A percentile compares a stretch with the other conserved stretches of the same genome.
phyloP scores from a whole-genome alignment of 2,797 vertebrate species.

The Okamejei kenojei region DNA sequence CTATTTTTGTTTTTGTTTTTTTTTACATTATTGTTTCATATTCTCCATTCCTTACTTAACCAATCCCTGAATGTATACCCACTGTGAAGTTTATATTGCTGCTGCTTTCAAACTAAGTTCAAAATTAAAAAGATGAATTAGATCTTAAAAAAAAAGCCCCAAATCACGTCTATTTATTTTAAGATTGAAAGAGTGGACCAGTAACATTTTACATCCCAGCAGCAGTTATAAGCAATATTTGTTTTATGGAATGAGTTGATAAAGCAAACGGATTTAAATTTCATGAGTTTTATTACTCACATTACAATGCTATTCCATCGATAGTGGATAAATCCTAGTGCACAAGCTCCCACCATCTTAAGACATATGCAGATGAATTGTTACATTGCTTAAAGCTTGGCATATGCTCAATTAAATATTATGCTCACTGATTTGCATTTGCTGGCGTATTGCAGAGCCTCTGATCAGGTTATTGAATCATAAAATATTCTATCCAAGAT shows the following conservation, averaged over 20 bases:
- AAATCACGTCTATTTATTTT: neutral
- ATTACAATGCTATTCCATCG: neutral
- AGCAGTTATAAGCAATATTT: neutral
- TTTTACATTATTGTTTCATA: neutral
- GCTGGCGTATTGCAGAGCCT: neutral
- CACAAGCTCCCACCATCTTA: neutral
- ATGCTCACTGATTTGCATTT: neutral
- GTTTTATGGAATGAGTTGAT: neutral
- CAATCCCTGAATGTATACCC: neutral
- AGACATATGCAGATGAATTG: neutral
- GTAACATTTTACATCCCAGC: too few species aligned
- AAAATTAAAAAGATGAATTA: neutral
- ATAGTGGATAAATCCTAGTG: neutral
- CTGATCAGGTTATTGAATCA: neutral
- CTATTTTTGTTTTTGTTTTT: too few species aligned
- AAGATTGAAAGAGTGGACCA: neutral
- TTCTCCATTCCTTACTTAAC: neutral
- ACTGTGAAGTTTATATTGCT: neutral
- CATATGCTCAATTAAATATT: neutral
- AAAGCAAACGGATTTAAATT: neutral
- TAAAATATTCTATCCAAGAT: neutral
- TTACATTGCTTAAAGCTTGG: neutral
- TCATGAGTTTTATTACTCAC: neutral
- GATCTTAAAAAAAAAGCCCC: neutral
- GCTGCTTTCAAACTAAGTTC: neutral